Conservation (phyloP, 2,888 invertebrate genomes). For the Strigamia transsilvanica region DNA sequence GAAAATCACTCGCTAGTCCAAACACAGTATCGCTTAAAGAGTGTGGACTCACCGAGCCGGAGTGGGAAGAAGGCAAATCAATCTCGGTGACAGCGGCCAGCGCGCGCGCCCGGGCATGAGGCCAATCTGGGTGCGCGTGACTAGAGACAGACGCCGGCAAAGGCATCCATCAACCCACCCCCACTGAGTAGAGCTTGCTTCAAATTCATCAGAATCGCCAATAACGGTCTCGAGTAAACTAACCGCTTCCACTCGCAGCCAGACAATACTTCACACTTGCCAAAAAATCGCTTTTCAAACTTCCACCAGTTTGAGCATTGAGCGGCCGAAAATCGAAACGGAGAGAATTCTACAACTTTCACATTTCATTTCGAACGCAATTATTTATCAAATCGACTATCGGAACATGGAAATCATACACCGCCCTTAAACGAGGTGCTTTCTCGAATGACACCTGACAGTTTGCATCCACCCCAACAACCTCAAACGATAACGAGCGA, state of each 20-base stretch:
- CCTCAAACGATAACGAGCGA: slow-evolving; percentile 45
- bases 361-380: not conserved
- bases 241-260: slow-evolving; percentile 5
- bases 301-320: not conserved
- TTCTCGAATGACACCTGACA: slow-evolving; percentile 48
- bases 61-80: slow-evolving; percentile 42
- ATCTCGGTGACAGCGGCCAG: slow-evolving; percentile 47
- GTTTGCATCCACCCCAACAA: slow-evolving; percentile 15
- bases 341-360: too few species aligned
- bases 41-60: slow-evolving; percentile 18
- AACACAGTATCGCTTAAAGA: slow-evolving; percentile 18
- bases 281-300: not conserved
- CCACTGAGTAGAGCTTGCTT: not conserved
- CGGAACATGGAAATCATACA: not conserved
- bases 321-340: too few species aligned
- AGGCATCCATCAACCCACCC: slow-evolving; percentile 31
- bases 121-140: slow-evolving; percentile 49
- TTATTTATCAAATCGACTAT: not conserved
- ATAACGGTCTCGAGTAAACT: slow-evolving; percentile 32
- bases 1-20: slow-evolving; percentile 45
- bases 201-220: slow-evolving; percentile 49
- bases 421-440: slow-evolving; percentile 35
- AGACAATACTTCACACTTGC: not conserved
- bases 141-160: slow-evolving; percentile 37
- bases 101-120: slow-evolving; percentile 48